Base-by-base conservation (phyloP, 1,140 invertebrate genomes). In the Formica selysi region DNA sequence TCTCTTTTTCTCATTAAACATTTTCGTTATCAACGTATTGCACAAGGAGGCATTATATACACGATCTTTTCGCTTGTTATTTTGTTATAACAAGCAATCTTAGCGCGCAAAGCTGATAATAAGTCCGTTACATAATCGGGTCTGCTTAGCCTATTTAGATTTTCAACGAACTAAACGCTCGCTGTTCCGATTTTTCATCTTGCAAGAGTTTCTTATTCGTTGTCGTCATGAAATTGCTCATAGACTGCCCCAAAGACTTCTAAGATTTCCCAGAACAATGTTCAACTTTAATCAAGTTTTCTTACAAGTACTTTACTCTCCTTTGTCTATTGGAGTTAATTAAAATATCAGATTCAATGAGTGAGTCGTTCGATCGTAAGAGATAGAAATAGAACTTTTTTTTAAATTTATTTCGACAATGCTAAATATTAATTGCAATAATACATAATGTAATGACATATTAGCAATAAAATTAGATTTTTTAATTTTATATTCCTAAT, bases 11-110 rank as follows among this genome's bases (percentile, higher is more conserved):
- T 32, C 32, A 65, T 59, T 84, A 68, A 70, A 26, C 51, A 76
- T 32, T 48, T 74, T 90, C 67, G 54, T 89, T 89, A 91, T 76
- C 29, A 22, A 59, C 59, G 32, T 76, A 86, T 68, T 90, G 61
- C 76, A 51, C 36, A 26, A 74, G 62, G 57, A 73, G 57, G 57
- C 19, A 32, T 68, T 85, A 51, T 51, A 19, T 51, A 57, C 48
- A 76, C 41, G 70, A 90, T 90, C 79, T 92, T 89, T 91, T 90
- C 85, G 90, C 88, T 83, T 74, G 74, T 65, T 64, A 87, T 85
- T 92, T 91, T 87, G 84, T 92, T 91, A 90, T 44, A 76, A 78
- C 73, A 79, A 90, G 89, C 73, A 84, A 91, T 87, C 41, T 89
- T 81, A 61, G 36, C 61, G 86, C 32, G 32, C 32, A 32, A 83